phyloP scores from a whole-genome alignment of 2,888 invertebrate species.

The Drosophila mimetica region DNA sequence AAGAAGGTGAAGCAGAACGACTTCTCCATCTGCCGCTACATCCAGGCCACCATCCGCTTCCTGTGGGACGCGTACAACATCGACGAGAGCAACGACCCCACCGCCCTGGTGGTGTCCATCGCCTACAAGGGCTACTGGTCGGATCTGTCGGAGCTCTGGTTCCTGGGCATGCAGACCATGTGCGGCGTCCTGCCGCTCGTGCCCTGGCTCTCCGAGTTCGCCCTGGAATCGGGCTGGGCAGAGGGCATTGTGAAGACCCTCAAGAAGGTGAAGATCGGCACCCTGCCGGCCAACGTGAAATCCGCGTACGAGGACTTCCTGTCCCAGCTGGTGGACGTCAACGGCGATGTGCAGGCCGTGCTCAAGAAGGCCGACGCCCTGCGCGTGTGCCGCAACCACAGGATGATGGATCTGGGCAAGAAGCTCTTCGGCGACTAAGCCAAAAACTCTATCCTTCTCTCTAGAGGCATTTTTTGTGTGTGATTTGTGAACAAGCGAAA shows the following conservation, averaged over 20 bases:
- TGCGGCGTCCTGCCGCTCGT: constrained; percentile 91
- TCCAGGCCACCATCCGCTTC: constrained; percentile 94
- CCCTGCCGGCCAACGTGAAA: constrained; percentile 92
- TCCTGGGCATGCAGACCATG: constrained; percentile 96
- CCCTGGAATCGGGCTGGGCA: constrained; percentile 97
- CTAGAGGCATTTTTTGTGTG: constrained; percentile 56
- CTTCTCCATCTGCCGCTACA: constrained; percentile 94
- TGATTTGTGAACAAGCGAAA: constrained; percentile 32
- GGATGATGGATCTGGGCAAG: constrained; percentile 95
- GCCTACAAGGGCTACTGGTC: constrained; percentile 95
- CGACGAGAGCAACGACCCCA: constrained; percentile 94
- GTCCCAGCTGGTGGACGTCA: constrained; percentile 92
- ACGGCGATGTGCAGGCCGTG: constrained; percentile 89
- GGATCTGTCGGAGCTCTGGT: constrained; percentile 96
- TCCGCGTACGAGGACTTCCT: constrained; percentile 96
- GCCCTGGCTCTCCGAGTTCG: constrained; percentile 95
- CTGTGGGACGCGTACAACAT: constrained; percentile 96
- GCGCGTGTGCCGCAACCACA: constrained; percentile 93
- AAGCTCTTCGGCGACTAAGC: constrained; percentile 92
- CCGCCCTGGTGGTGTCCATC: constrained; percentile 92
- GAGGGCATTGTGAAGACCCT: constrained; percentile 93
- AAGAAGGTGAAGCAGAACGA: constrained; percentile 94
- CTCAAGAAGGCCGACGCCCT: constrained; percentile 93
- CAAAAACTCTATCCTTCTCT: constrained; percentile 22
- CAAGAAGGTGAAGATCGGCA: constrained; percentile 92